phyloP scores from a whole-genome alignment of 2,797 vertebrate species.

The Propithecus perrieri region DNA sequence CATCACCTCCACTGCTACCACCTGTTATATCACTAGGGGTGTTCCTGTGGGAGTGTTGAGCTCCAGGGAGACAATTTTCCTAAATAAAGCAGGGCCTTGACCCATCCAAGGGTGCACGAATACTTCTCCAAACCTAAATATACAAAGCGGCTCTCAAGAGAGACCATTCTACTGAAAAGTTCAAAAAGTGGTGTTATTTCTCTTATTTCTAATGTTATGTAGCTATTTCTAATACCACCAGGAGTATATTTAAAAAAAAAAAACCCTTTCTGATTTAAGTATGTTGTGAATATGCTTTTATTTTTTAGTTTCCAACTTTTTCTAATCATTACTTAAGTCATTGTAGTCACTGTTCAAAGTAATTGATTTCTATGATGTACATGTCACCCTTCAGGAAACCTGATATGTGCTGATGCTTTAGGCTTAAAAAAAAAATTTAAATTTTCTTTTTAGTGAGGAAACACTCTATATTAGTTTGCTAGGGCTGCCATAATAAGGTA shows the following conservation, averaged over 20 bases:
- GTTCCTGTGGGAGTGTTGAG: neutral
- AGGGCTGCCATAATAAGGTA: neutral
- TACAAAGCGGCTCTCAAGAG: neutral
- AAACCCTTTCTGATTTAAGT: neutral
- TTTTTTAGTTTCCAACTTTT: neutral
- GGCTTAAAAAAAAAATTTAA: neutral
- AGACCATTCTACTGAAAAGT: neutral
- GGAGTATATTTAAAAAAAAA: neutral
- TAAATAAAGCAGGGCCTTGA: neutral
- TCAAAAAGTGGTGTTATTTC: neutral
- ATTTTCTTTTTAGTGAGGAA: neutral
- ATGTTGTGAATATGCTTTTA: neutral
- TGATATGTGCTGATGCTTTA: neutral
- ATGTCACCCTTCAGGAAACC: neutral
- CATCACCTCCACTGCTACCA: neutral
- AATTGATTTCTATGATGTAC: neutral
- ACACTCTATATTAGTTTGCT: neutral
- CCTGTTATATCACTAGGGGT: neutral
- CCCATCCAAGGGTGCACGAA: neutral
- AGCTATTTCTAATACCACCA: neutral
- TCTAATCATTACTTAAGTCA: neutral
- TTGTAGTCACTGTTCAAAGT: neutral
- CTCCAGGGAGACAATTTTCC: neutral
- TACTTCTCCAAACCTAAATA: neutral
- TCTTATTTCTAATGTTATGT: neutral